phyloP scores from a whole-genome alignment of 2,888 invertebrate genomes.

The Lasiommata megera region DNA sequence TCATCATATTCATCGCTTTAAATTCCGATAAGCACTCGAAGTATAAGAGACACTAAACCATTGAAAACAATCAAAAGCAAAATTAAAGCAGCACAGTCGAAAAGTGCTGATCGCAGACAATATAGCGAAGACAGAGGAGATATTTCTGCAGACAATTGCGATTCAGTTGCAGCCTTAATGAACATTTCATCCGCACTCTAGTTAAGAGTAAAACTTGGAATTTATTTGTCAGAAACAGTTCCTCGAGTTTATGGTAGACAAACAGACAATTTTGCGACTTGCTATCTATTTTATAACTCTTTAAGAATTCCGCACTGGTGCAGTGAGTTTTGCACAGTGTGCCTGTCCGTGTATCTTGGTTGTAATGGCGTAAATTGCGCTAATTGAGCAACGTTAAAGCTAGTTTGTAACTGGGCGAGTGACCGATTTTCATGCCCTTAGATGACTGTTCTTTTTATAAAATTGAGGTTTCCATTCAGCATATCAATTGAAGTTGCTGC shows the following conservation, averaged over 20 bases:
- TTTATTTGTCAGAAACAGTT: conserved; percentile 1
- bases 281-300: not conserved
- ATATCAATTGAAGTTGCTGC: no score
- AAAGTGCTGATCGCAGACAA: conserved; percentile 22
- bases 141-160: conserved; percentile 8
- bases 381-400: no score
- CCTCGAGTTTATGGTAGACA: not conserved
- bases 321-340: no score
- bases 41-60: not conserved
- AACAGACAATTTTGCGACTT: not conserved
- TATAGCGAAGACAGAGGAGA: conserved; percentile 8
- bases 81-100: conserved; percentile 19
- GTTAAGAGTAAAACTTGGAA: conserved; percentile 3
- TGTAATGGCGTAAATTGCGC: no score
- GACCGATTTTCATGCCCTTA: no score
- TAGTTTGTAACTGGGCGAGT: no score
- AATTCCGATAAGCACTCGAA: not conserved
- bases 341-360: no score
- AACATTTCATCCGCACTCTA: not conserved
- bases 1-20: not conserved
- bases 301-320: no score
- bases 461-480: no score
- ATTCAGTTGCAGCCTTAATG: conserved; percentile 5
- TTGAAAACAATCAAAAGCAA: conserved; percentile 22
- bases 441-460: no score